Evolutionary conservation across 2,888 invertebrate species (phyloP).

Genomic region (Micropterix aruncella): DNA sequence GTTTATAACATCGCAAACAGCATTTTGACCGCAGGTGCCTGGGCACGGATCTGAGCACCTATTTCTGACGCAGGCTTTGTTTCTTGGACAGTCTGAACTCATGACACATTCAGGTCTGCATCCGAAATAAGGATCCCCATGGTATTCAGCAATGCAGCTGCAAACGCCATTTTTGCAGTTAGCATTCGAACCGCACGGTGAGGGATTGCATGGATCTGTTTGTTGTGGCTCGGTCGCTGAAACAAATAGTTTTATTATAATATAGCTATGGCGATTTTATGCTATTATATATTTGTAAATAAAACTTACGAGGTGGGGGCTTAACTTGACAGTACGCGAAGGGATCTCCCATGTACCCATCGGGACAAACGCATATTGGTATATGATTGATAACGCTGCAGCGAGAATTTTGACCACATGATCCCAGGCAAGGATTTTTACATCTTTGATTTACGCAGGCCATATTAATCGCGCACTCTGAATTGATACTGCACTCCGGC

Average conservation of each 20-base stretch:
- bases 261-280: neutral
- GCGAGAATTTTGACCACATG: slow-evolving; percentile 59
- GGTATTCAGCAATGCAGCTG: slow-evolving; percentile 56
- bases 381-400: slow-evolving; percentile 66
- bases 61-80: slow-evolving; percentile 54
- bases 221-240: slow-evolving; percentile 19
- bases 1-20: slow-evolving; percentile 55
- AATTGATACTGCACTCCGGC: slow-evolving; percentile 62
- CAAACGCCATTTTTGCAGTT: slow-evolving; percentile 54
- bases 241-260: slow-evolving; percentile 12
- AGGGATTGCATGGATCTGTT: slow-evolving; percentile 46
- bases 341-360: slow-evolving; percentile 65
- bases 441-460: slow-evolving; percentile 66
- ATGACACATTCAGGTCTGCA: slow-evolving; percentile 73
- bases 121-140: slow-evolving; percentile 63
- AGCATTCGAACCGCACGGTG: slow-evolving; percentile 59
- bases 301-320: slow-evolving; percentile 26
- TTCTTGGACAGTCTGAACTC: slow-evolving; percentile 55
- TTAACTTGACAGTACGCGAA: slow-evolving; percentile 48
- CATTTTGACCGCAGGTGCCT: slow-evolving; percentile 61
- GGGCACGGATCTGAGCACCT: slow-evolving; percentile 69
- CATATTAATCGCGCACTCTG: slow-evolving; percentile 55
- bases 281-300: slow-evolving; percentile 17
- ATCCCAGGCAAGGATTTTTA: slow-evolving; percentile 61
- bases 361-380: slow-evolving; percentile 60